phyloP scores from a whole-genome alignment of 92 coral and sea anemone genomes.

The Palythoa grandis region DNA sequence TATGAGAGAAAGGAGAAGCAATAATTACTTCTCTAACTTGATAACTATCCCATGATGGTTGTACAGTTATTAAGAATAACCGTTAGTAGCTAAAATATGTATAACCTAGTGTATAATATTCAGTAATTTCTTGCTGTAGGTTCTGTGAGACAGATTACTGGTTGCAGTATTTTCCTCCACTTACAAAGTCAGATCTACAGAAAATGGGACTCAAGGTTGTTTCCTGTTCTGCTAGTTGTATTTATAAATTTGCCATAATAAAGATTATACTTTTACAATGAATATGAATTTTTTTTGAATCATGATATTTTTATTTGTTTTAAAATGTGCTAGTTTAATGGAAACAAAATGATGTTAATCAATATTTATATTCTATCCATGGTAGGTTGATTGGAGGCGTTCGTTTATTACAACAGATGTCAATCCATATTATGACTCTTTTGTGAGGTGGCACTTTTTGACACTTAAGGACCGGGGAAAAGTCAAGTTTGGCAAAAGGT shows the following conservation, averaged over 20 bases:
- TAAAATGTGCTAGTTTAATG: no score
- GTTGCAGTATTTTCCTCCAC: slow-evolving; percentile 94
- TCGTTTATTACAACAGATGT: slow-evolving; percentile 92
- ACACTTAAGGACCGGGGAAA: slow-evolving; percentile 95
- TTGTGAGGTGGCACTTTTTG: slow-evolving; percentile 99
- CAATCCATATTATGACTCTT: slow-evolving; percentile 97
- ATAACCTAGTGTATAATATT: not conserved
- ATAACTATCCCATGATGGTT: no score
- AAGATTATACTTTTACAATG: no score
- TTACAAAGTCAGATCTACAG: slow-evolving; percentile 84
- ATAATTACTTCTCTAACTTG: no score
- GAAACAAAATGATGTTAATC: no score
- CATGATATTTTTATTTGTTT: no score
- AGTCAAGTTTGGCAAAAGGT: slow-evolving; percentile 99
- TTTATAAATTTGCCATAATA: not conserved
- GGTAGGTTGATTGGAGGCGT: slow-evolving; percentile 97
- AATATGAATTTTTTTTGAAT: no score
- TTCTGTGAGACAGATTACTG: slow-evolving; percentile 92
- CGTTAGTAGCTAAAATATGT: not conserved
- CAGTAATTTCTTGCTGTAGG: slow-evolving; percentile 52
- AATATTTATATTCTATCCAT: not conserved
- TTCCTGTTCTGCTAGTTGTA: not conserved
- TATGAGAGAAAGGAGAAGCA: no score
- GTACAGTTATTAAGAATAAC: not conserved
- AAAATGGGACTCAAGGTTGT: slow-evolving; percentile 95